Conservation (phyloP, 1,140 invertebrate species). For the Caenorhabditis latens region DNA sequence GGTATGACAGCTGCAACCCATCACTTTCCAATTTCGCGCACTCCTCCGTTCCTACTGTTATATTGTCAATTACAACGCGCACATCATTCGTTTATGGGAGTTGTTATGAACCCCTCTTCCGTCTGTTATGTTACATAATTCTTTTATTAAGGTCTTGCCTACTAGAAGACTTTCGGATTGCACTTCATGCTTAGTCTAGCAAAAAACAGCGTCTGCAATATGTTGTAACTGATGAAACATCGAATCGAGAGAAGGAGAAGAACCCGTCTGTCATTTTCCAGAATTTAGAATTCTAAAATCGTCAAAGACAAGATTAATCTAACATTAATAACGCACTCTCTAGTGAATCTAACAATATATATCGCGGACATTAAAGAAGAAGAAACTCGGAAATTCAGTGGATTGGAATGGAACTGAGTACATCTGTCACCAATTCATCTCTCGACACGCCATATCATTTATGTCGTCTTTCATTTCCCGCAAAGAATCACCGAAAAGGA, state of each 20-base stretch:
- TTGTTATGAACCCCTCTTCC: conserved; percentile 43
- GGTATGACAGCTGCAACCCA: conserved; percentile 46
- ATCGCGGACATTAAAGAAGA: conserved; percentile 48
- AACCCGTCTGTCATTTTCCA: background rate
- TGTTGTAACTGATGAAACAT: background rate
- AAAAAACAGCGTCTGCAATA: background rate
- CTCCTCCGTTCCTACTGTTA: conserved; percentile 22
- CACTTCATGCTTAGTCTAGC: conserved; percentile 2
- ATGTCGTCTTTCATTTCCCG: conserved; percentile 52
- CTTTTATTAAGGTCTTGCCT: background rate
- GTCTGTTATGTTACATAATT: conserved; percentile 53
- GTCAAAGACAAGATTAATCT: conserved; percentile 38
- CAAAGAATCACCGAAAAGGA: background rate
- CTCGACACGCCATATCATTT: conserved; percentile 53
- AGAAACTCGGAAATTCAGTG: conserved; percentile 51
- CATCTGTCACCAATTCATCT: conserved; percentile 54
- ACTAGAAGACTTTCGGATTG: background rate
- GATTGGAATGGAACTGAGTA: conserved; percentile 54
- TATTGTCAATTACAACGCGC: conserved; percentile 55
- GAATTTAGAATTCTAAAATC: conserved; percentile 35
- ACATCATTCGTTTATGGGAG: conserved; percentile 53
- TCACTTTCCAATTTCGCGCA: conserved; percentile 52
- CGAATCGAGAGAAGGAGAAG: background rate
- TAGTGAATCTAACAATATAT: conserved; percentile 53
- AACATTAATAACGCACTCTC: conserved; percentile 35